Percentiles rank a stretch among this genome's conserved stretches.
phyloP scores from a whole-genome alignment of 2,888 invertebrate genomes.

The Ethmia dodecea region DNA sequence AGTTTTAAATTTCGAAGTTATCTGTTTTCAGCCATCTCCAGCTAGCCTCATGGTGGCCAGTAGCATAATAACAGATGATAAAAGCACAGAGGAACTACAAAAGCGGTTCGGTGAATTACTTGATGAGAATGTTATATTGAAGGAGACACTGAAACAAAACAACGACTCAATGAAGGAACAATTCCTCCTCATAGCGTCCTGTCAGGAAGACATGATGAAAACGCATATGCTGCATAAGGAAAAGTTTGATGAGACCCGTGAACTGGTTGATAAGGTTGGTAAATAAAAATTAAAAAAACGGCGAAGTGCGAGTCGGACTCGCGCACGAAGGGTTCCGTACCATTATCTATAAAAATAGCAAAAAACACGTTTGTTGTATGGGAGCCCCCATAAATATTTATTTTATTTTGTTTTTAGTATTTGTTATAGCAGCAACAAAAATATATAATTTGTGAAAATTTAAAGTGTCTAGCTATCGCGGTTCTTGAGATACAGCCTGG shows the following conservation, averaged over 20 bases:
- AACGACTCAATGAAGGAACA: slow-evolving; percentile 83
- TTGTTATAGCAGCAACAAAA: too few species aligned
- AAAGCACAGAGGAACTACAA: slow-evolving; percentile 63
- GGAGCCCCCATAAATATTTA: too few species aligned
- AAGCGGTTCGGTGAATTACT: slow-evolving; percentile 70
- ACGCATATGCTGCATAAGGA: slow-evolving; percentile 79
- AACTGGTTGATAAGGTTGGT: slow-evolving; percentile 72
- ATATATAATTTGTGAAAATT: too few species aligned
- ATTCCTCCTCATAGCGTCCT: slow-evolving; percentile 77
- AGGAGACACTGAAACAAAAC: slow-evolving; percentile 81
- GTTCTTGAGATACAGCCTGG: too few species aligned
- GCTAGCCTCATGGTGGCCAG: slow-evolving; percentile 66
- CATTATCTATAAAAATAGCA: too few species aligned
- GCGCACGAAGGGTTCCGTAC: too few species aligned
- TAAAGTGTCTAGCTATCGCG: too few species aligned
- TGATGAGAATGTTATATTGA: slow-evolving; percentile 75
- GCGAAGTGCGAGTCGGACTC: too few species aligned
- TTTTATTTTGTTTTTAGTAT: too few species aligned
- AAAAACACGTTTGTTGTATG: too few species aligned
- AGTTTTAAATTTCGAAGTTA: too few species aligned
- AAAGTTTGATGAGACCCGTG: slow-evolving; percentile 82
- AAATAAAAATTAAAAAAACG: not conserved
- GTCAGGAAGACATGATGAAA: slow-evolving; percentile 81
- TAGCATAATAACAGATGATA: slow-evolving; percentile 57
- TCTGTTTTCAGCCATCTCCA: slow-evolving; percentile 60